A percentile compares a stretch with the other conserved stretches of the same genome.
Conservation (phyloP, 2,888 invertebrate species). For the Furcula furcula region DNA sequence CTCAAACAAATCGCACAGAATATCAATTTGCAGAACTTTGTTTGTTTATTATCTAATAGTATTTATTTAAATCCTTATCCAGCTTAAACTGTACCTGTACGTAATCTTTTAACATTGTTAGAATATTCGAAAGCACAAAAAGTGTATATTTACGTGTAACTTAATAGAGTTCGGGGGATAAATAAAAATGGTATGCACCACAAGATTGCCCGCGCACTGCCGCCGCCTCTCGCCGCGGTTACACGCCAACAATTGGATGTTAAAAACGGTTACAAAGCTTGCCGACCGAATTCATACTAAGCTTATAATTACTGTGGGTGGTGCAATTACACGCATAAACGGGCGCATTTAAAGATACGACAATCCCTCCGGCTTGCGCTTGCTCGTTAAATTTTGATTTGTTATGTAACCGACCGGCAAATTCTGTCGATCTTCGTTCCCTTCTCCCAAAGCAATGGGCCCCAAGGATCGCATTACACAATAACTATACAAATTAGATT, state of each 20-base stretch:
- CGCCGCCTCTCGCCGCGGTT: constrained; percentile 27
- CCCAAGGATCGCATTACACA: constrained; percentile 72
- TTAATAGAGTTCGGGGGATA: constrained; percentile 54
- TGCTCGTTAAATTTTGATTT: constrained; percentile 79
- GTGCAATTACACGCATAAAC: constrained; percentile 71
- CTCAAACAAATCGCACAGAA: constrained; percentile 31
- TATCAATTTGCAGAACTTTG: constrained; percentile 51
- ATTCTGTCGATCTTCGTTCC: constrained; percentile 58
- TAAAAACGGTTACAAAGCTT: constrained; percentile 13
- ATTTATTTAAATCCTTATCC: constrained; percentile 73
- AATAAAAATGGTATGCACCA: constrained; percentile 41
- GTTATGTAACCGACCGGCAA: constrained; percentile 79
- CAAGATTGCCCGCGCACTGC: constrained; percentile 26
- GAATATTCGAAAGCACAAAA: constrained; percentile 39
- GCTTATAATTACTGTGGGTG: constrained; percentile 51
- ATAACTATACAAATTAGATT: constrained; percentile 81
- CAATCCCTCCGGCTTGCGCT: constrained; percentile 61
- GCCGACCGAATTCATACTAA: constrained; percentile 24
- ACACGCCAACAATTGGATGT: constrained; percentile 17
- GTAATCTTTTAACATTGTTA: constrained; percentile 50
- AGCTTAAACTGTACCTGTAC: constrained; percentile 70
- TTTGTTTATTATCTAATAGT: constrained; percentile 75
- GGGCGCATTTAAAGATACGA: constrained; percentile 52
- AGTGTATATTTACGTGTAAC: constrained; percentile 63
- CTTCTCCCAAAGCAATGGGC: constrained; percentile 52